phyloP scores from a whole-genome alignment of 1,140 invertebrate genomes.

The Papilio aristodemus region DNA sequence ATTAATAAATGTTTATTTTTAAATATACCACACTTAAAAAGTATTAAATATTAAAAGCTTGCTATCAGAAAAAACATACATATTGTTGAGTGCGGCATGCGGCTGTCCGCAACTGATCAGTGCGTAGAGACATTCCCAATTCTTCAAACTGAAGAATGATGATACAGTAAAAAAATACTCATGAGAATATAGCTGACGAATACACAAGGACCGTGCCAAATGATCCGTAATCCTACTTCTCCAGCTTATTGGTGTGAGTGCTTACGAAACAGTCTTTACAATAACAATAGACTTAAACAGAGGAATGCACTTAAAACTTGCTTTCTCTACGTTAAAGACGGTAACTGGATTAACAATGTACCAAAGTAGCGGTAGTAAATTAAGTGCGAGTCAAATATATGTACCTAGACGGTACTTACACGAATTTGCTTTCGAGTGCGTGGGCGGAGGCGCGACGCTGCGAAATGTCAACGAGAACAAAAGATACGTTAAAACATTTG shows the following conservation, averaged over 20 bases:
- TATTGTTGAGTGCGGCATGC: no score
- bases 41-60: no score
- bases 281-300: constrained; percentile 7
- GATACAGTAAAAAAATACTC: no score
- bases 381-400: not conserved
- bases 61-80: no score
- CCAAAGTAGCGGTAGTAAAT: not conserved
- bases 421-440: constrained; percentile 3
- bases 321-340: not conserved
- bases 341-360: not conserved
- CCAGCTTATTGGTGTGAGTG: not conserved
- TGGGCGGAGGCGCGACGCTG: not conserved
- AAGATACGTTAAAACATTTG: constrained; percentile 12
- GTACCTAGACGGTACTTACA: not conserved
- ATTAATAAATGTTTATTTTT: no score
- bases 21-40: no score
- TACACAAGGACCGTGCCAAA: no score
- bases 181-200: no score
- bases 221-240: not conserved
- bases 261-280: not conserved
- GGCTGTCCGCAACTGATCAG: no score
- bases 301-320: constrained; percentile 7
- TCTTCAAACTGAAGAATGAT: no score
- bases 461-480: constrained; percentile 1
- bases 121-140: no score